Evolutionary conservation across 2,888 invertebrate genomes (phyloP), one percentile per base, ranked within the genome.

Genomic region (Ormyrus rosae): DNA sequence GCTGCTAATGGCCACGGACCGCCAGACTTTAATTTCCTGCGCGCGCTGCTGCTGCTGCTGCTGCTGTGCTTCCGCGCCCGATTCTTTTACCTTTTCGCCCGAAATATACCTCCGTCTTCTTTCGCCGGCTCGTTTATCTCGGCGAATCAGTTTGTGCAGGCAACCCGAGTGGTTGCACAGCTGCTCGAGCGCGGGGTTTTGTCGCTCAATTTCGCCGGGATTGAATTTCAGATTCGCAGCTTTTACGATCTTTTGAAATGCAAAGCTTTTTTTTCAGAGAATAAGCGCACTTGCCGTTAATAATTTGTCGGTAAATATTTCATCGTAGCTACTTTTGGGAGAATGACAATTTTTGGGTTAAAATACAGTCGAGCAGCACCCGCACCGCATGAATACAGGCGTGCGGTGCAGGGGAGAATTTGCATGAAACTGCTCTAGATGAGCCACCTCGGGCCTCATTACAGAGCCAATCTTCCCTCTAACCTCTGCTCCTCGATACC

Each of bases 1-100:
- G 89, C 90, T 90, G 89, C 89, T 91, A 91, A 91, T 91, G 90
- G 90, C 90, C 88, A 89, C 90, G 87, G 89, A 86, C 90, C 88
- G 89, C 90, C 91, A 91, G 91, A 91, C 91, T 90, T 91, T 91
- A 91, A 91, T 91, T 91, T 91, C 91, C 91, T 91, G 90, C 89
- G 67, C 67, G 19, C 19, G 78, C 67, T 73, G 78, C 67, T 73
- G 65, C 91, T 91, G 89, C 91, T 91, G 89, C 88, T 88, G 90
- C 90, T 89, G 89, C 90, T 90, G 90, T 90, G 89, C 88, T 87
- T 86, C 48, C 58, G 19, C 19, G 19, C 74, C 81, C 73, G 65
- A 73, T 69, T 72, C 76, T 78, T 73, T 65, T 80, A 80, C 82
- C 78, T 81, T 80, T 74, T 75, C 72, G 67, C 50, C 75, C 34